These are phyloP conservation scores for Turnix velox DNA, from an alignment of 2,113 vertebrate species.

Conservation along the genomic window DNA sequence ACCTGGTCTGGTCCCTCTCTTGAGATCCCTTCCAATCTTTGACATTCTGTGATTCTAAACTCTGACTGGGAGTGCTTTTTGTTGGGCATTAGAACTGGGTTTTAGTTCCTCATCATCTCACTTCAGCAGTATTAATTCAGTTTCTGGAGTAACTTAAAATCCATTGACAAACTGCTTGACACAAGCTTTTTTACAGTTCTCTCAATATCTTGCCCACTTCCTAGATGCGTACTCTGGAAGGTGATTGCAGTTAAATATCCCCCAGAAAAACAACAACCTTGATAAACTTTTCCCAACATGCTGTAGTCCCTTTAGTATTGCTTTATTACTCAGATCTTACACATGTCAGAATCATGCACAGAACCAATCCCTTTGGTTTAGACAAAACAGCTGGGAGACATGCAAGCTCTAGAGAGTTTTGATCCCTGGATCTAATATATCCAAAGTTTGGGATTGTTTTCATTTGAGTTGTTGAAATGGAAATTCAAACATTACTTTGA, in stretches of 20 bases:
- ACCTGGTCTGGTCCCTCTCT: too few species aligned
- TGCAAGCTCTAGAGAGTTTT: neutral
- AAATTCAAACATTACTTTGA: constrained; percentile 32
- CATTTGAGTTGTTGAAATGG: constrained; percentile 26
- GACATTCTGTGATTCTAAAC: too few species aligned
- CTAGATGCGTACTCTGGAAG: neutral
- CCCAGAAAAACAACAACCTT: neutral
- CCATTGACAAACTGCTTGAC: neutral
- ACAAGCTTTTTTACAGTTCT: neutral
- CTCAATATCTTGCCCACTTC: neutral
- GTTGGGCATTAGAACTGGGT: neutral
- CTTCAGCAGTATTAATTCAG: neutral
- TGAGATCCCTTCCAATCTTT: too few species aligned
- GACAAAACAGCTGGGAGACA: neutral
- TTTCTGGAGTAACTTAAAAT: neutral
- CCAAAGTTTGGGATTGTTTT: constrained; percentile 9
- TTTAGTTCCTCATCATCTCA: neutral
- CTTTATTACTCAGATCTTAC: neutral
- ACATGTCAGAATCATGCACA: neutral
- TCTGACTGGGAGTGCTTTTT: too few species aligned
- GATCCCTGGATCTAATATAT: neutral
- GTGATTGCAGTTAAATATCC: neutral
- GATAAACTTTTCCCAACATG: neutral
- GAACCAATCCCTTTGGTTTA: neutral
- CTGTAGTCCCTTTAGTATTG: neutral